These are phyloP conservation scores for Eristalis arbustorum DNA, from an alignment of 2,888 invertebrate species.

Conservation along the genomic window DNA sequence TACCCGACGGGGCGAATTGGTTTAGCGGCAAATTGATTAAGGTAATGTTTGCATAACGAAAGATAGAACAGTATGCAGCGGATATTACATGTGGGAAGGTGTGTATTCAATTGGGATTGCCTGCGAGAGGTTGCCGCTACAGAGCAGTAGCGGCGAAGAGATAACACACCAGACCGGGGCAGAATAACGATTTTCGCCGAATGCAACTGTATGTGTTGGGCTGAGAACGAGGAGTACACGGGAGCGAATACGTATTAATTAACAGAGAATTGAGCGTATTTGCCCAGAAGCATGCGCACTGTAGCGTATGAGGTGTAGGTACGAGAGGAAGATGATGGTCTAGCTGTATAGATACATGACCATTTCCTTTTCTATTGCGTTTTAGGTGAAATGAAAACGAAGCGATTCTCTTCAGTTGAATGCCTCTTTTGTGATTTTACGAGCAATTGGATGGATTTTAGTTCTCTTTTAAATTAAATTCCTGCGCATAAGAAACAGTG, in stretches of 20 bases:
- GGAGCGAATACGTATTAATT: constrained; percentile 43
- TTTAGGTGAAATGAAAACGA: constrained; percentile 28
- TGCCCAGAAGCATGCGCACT: constrained; percentile 52
- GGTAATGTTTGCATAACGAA: constrained; percentile 44
- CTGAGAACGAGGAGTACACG: constrained; percentile 16
- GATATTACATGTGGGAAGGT: constrained; percentile 17
- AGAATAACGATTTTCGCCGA: constrained; percentile 24
- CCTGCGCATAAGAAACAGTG: background rate
- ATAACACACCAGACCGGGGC: background rate
- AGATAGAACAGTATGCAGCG: constrained; percentile 6
- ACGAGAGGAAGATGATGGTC: background rate
- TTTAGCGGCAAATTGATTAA: constrained; percentile 40
- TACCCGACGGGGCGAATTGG: constrained; percentile 9
- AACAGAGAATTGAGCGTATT: constrained; percentile 26
- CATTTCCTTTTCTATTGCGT: constrained; percentile 32
- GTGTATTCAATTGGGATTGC: constrained; percentile 20
- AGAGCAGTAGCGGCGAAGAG: background rate
- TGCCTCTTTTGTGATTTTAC: background rate
- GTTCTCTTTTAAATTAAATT: background rate
- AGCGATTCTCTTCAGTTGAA: constrained; percentile 1
- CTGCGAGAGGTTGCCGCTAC: background rate
- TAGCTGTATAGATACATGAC: background rate
- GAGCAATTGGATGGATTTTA: background rate
- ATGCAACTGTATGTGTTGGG: background rate
- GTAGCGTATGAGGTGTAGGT: background rate